A percentile compares a stretch with the other conserved stretches of the same genome.
Evolutionary conservation across 2,888 invertebrate genomes (phyloP).

Genomic region (Hyposoter dolosus): DNA sequence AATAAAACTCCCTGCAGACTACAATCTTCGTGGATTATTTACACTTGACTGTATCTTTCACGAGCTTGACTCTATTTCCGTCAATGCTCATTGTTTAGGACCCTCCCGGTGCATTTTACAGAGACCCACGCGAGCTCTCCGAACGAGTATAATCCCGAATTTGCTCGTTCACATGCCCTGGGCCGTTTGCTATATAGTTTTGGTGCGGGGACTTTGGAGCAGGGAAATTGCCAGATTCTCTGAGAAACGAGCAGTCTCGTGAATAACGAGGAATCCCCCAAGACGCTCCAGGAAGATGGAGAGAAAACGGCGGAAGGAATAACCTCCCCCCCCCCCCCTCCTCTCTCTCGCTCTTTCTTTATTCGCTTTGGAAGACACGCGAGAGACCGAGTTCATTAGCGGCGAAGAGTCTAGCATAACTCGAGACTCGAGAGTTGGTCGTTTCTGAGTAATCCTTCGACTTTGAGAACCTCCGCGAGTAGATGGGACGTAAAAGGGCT

Average conservation of each 20-base stretch:
- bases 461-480: slow-evolving; percentile 32
- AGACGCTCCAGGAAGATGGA: slow-evolving; percentile 10
- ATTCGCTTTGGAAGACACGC: background rate
- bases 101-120: slow-evolving; percentile 5
- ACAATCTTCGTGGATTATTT: background rate
- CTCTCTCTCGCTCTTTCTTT: slow-evolving; percentile 12
- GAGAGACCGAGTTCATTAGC: slow-evolving; percentile 68
- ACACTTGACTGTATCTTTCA: background rate
- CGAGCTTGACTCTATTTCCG: background rate
- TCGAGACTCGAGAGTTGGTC: slow-evolving; percentile 65
- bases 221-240: slow-evolving; percentile 57
- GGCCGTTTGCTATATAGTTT: slow-evolving; percentile 39
- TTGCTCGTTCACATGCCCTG: slow-evolving; percentile 39
- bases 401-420: slow-evolving; percentile 63
- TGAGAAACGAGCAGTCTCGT: slow-evolving; percentile 30
- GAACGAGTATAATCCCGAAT: slow-evolving; percentile 35
- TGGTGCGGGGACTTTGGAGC: slow-evolving; percentile 12
- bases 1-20: slow-evolving; percentile 1
- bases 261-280: slow-evolving; percentile 48
- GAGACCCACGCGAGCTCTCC: slow-evolving; percentile 17
- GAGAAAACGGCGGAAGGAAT: background rate
- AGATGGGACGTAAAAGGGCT: slow-evolving; percentile 3
- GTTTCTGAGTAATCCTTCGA: slow-evolving; percentile 67
- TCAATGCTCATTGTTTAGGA: background rate
- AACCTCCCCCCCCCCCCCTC: slow-evolving; percentile 28